phyloP scores from a whole-genome alignment of 2,888 invertebrate genomes.

The Coecobrya sp. region DNA sequence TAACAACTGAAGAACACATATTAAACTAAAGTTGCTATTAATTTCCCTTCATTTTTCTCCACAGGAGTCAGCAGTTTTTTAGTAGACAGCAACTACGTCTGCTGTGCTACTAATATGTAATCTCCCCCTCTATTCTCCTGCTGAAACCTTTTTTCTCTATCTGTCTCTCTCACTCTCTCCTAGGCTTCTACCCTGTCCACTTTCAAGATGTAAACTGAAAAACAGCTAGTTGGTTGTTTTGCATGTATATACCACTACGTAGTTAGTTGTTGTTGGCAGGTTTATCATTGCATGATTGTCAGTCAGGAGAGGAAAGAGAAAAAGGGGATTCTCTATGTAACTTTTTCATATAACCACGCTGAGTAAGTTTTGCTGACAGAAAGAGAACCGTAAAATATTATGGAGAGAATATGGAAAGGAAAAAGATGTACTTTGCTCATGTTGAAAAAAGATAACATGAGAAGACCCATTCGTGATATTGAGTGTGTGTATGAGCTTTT shows the following conservation, averaged over 20 bases:
- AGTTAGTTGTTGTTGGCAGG: background rate
- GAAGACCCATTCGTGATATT: no score
- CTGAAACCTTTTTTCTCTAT: background rate
- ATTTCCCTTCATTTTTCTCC: background rate
- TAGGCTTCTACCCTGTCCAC: slow-evolving; percentile 63
- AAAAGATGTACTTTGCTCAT: no score
- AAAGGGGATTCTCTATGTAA: background rate
- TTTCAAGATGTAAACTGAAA: slow-evolving; percentile 67
- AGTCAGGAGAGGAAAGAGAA: background rate
- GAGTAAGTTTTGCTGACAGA: no score
- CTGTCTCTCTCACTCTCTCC: slow-evolving; percentile 12
- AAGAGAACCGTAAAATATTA: no score
- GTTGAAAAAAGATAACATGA: no score
- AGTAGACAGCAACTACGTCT: slow-evolving; percentile 11
- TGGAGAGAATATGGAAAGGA: no score
- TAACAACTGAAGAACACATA: background rate
- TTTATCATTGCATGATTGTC: background rate
- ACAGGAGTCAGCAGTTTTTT: slow-evolving; percentile 30
- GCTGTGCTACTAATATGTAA: background rate
- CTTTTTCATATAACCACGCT: no score
- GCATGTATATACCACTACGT: background rate
- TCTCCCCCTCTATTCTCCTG: slow-evolving; percentile 10
- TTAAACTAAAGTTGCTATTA: background rate
- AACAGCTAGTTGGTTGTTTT: background rate
- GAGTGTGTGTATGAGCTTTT: no score